Evolutionary conservation across 64 coral and sea anemone species (phyloP), one percentile per base, ranked within the genome.

Genomic region (Stichodactyla mertensii): DNA sequence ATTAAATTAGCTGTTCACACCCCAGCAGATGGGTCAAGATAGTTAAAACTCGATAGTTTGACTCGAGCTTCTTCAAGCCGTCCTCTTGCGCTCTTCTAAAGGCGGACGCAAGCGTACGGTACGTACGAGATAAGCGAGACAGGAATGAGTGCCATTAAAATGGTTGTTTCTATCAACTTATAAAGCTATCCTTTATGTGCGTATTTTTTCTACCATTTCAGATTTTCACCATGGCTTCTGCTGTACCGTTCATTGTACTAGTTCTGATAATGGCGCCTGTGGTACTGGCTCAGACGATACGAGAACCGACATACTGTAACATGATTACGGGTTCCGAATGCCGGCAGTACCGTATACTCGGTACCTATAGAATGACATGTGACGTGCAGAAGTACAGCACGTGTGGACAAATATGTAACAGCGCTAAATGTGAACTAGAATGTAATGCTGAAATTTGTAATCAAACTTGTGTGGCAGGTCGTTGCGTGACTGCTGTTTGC

Each of bases 391-490:
- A 59, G 45, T 89, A 86, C 79, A 51, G 83, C 57, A 51, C 84
- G 74, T 95, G 93, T 54, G 86, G 89, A 77, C 93, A 95, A 62
- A 80, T 88, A 62, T 95, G 93, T 77, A 95, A 92, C 77, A 95
- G 93, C 60, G 93, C 82, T 0, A 92, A 82, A 36, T 95, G 93
- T 16, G 52, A 82, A 19, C 71, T 95, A 64, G 57, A 85, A 11
- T 95, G 93, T 66, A 52, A 74, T 77, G 93, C 87, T 13, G 64
- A 77, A 78, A 53, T 78, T 10, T 95, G 94, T 64, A 78, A 64
- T 26, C 94, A 95, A 87, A 86, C 55, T 45, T 92, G 90, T 53
- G 27, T 95, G 10, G 91, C 90, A 54, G 94, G 94, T 36, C 91
- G 85, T 54, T 92, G 94, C 52, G 61, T 52, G n/a, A 20, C 66